Conservation (phyloP, 2,113 vertebrate species). For the Gyps fulvus region DNA sequence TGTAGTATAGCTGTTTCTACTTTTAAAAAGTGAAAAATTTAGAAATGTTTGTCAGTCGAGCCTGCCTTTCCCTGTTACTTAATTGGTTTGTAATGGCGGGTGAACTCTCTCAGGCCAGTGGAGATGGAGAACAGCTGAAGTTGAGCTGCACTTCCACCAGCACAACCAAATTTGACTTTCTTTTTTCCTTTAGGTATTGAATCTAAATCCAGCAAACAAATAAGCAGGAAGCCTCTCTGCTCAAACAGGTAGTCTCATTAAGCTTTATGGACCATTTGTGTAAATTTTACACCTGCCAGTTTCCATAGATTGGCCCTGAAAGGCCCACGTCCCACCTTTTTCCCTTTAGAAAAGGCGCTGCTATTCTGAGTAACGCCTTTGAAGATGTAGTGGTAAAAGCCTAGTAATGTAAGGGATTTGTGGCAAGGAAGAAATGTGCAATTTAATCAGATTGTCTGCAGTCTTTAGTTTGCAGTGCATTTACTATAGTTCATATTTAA, state of each 20-base stretch:
- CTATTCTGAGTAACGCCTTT: neutral
- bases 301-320: neutral
- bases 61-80: neutral
- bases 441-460: constrained; percentile 8
- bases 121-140: neutral
- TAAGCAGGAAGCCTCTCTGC: neutral
- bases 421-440: neutral
- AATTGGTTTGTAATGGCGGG: neutral
- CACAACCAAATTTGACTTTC: fast-evolving
- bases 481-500: constrained; percentile 56
- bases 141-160: neutral
- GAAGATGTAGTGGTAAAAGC: neutral
- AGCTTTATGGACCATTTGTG: neutral
- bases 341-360: neutral
- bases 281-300: neutral
- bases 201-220: neutral
- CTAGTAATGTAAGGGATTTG: neutral
- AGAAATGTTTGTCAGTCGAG: neutral
- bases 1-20: neutral
- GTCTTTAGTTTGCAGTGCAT: constrained; percentile 35
- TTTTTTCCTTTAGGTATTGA: neutral
- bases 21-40: neutral
- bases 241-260: neutral
- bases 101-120: fast-evolving
- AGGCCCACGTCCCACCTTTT: neutral